Base-by-base conservation (phyloP, 2,113 vertebrate genomes). In the Promerops cafer region DNA sequence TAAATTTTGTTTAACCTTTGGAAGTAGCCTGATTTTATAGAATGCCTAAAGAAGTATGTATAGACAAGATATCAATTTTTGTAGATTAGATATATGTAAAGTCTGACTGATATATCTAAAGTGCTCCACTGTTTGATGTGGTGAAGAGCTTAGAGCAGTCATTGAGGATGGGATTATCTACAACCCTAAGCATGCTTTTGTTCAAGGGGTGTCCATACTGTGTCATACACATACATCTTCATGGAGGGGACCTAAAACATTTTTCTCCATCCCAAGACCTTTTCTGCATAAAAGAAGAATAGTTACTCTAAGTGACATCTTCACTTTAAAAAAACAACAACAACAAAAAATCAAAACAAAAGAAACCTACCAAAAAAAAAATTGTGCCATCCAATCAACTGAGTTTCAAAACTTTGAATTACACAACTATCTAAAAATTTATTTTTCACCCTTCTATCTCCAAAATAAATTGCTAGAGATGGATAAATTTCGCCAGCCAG, bases 11-110 rank as follows among this genome's bases (percentile, higher is more conserved):
- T 89, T 71, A 93, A 78, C 33, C 63, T 89, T 80, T 80, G 60
- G 91, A 93, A 96, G 75, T 47, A 80, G 35, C 60, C 60, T 56
- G 28, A 63, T 90, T 91, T 94, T 90, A 87, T 31, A 90, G 85
- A 65, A 75, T 83, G 8, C 27, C 33, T 81, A 6, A 90, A 59
- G 16, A 35, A 44, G 28, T 27, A 21, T 26, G 37, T 52, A 33
- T n/a, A 42, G 14, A 50, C 20, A 64, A 7, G 15, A 24, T 15
- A 50, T 1, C 7, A 28, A 1, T 44, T 83, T 83, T 21, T 77
- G 22, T 44, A n/a, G 31, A 13, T 76, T 27, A 56, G 15, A 8
- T 69, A 4, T 64, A 40, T 78, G 31, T 86, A 11, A 88, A 30
- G 6, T 82, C 60, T 80, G 50, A 61, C 27, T n/a, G n/a, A n/a